These are phyloP conservation scores for Coregonus ussuriensis DNA, from an alignment of 2,797 vertebrate species.

Conservation along the genomic window DNA sequence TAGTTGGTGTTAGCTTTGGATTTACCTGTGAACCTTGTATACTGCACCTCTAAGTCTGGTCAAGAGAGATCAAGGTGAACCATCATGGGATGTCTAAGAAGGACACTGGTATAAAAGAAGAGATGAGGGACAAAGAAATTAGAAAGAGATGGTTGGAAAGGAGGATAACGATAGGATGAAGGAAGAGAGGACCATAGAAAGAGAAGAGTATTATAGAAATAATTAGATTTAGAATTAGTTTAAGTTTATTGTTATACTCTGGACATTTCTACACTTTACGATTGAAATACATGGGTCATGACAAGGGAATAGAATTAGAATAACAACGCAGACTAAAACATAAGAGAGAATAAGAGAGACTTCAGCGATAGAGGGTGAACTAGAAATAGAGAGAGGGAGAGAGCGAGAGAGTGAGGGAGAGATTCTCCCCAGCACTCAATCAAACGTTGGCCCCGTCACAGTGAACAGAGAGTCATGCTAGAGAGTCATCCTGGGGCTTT, in stretches of 20 bases:
- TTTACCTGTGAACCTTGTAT: no score
- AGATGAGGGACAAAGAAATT: not conserved
- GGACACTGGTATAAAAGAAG: not conserved
- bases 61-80: not conserved
- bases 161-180: not conserved
- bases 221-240: conserved; percentile 4
- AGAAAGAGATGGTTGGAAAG: not conserved
- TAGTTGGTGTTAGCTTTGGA: not conserved
- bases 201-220: conserved; percentile 40
- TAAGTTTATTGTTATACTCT: not conserved
- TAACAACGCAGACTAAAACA: not conserved
- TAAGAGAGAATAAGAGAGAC: not conserved
- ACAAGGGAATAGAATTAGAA: not conserved
- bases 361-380: conserved; percentile 5
- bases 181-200: not conserved
- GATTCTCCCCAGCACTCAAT: conserved; percentile 85
- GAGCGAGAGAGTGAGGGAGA: conserved; percentile 38
- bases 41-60: not conserved
- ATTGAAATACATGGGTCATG: not conserved
- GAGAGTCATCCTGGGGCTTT: conserved; percentile 83
- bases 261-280: not conserved
- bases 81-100: not conserved
- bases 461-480: conserved; percentile 85
- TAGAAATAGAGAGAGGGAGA: not conserved
- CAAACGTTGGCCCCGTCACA: conserved; percentile 85